Base-by-base conservation (phyloP, 2,888 invertebrate genomes). In the Molanna angustata region DNA sequence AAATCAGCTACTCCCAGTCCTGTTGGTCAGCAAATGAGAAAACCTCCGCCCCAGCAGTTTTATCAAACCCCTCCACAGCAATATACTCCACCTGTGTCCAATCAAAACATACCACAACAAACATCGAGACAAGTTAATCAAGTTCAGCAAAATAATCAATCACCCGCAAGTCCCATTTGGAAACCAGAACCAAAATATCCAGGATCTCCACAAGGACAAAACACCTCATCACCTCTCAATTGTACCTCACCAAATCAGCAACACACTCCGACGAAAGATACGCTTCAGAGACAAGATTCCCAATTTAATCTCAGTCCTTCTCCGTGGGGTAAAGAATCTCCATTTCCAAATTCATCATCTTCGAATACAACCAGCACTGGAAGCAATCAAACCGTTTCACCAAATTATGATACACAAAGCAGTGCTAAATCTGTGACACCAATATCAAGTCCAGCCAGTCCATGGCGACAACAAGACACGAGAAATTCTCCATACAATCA, bases 271-370 rank as follows among this genome's bases (percentile, higher is more conserved):
- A 52, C 52, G n/a, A 67, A 76, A 60, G 76, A 76, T 60, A 33
- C 71, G 14, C 63, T 77, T 52, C 71, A 71, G 61, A 66, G 76
- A 44, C 77, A 77, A 62, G 77, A 77, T 56, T 77, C 76, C 22
- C 77, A 75, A 62, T 77, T 76, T 51, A 77, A 77, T 60, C 76
- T 75, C 56, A 77, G 76, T 54, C 76, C 77, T 39, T 74, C 74
- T 50, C 77, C 77, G 4, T 77, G 53, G 51, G 45, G 49, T 16
- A 57, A 47, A 53, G 53, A 55, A 18, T 56, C 56, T 4, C 51
- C 56, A 1, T 40, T 42, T 7, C 51, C 58, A 9, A 56, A 48
- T 19, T 47, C 54, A 16, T 70, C 72, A 58, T 68, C 72, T 7
- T 71, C 75, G 20, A 42, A 68, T 21, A 67, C 63, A 49, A 73